Conservation (phyloP, 2,888 invertebrate genomes). For the Melanostoma mellinum region DNA sequence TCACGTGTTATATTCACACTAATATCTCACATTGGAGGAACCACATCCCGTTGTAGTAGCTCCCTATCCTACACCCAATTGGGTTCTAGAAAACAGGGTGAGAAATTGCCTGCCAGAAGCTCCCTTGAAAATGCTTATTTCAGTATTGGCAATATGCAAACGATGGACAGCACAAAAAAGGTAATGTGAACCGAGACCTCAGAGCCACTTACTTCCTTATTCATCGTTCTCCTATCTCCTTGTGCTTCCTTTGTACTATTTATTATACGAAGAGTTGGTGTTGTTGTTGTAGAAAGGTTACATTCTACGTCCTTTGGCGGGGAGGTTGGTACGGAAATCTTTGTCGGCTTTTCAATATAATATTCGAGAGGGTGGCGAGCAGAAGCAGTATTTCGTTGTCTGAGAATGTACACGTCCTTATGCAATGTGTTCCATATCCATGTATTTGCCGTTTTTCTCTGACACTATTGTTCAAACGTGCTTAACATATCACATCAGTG, state of each 20-base stretch:
- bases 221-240: not conserved
- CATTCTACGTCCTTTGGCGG: slow-evolving; percentile 35
- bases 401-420: slow-evolving; percentile 55
- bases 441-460: slow-evolving; percentile 46
- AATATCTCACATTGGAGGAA: not conserved
- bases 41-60: not conserved
- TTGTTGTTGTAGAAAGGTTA: slow-evolving; percentile 19
- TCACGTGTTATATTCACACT: slow-evolving; percentile 4
- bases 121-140: slow-evolving; percentile 57
- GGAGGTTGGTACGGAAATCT: slow-evolving; percentile 5
- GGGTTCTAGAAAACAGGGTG: slow-evolving; percentile 17
- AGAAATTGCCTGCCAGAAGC: slow-evolving; percentile 49
- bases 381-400: slow-evolving; percentile 28
- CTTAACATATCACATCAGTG: slow-evolving; percentile 58
- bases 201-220: slow-evolving; percentile 41
- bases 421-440: slow-evolving; percentile 53
- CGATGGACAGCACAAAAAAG: slow-evolving; percentile 38
- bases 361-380: not conserved
- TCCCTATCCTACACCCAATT: not conserved
- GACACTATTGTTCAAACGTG: slow-evolving; percentile 69
- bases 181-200: slow-evolving; percentile 25
- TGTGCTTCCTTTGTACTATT: not conserved
- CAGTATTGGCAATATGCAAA: slow-evolving; percentile 63
- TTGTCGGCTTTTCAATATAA: slow-evolving; percentile 30
- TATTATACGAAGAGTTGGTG: slow-evolving; percentile 28